A percentile compares a stretch with the other conserved stretches of the same genome.
phyloP scores from a whole-genome alignment of 1,140 invertebrate species.

The Lucilia cuprina region DNA sequence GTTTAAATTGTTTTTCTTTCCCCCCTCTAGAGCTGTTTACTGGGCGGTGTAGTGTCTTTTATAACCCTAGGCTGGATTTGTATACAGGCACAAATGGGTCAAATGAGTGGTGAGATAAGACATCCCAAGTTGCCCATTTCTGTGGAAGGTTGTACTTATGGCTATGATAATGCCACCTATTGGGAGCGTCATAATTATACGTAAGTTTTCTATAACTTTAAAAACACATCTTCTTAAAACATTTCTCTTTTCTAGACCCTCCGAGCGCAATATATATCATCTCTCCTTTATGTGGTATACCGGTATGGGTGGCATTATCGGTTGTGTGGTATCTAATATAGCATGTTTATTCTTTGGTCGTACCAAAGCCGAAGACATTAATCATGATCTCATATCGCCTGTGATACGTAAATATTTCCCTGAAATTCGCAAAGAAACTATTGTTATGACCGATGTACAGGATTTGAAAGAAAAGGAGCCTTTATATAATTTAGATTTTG shows the following conservation, averaged over 20 bases:
- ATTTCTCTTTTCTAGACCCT: slow-evolving; percentile 43
- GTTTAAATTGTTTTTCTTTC: no score
- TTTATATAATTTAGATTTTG: neutral
- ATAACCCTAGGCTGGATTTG: slow-evolving; percentile 50
- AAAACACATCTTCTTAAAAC: neutral
- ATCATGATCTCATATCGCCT: slow-evolving; percentile 51
- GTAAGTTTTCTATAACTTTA: slow-evolving; percentile 39
- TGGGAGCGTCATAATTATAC: slow-evolving; percentile 47
- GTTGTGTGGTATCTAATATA: slow-evolving; percentile 43
- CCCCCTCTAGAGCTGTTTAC: slow-evolving; percentile 53
- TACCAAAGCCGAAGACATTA: slow-evolving; percentile 48
- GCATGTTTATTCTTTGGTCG: slow-evolving; percentile 45
- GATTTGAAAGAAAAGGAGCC: slow-evolving; percentile 5
- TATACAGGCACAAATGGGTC: slow-evolving; percentile 69
- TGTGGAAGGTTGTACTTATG: slow-evolving; percentile 69
- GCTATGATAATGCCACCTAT: slow-evolving; percentile 56
- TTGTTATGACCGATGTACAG: neutral
- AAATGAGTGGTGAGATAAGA: slow-evolving; percentile 69
- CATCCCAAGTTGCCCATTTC: slow-evolving; percentile 69
- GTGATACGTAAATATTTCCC: slow-evolving; percentile 53
- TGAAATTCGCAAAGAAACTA: neutral
- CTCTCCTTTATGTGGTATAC: slow-evolving; percentile 56
- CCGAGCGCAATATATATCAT: slow-evolving; percentile 52
- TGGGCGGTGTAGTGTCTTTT: slow-evolving; percentile 51
- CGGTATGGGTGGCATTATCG: slow-evolving; percentile 45